Evolutionary conservation across 2,113 vertebrate species (phyloP), one percentile per base, ranked within the genome.

Genomic region (Esox niger): DNA sequence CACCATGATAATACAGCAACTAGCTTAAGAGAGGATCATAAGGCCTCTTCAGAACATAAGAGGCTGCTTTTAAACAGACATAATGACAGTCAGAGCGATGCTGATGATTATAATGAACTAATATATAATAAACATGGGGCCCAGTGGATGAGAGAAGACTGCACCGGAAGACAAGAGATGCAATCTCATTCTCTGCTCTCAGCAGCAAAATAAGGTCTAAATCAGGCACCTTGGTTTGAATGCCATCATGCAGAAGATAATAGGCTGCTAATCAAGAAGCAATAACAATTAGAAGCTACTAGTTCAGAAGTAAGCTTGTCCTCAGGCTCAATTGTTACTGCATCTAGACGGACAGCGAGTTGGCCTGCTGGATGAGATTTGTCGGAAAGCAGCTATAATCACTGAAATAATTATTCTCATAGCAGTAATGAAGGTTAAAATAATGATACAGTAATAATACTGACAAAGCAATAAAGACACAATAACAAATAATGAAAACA

Each of bases 161-260:
- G 68, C 64, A 68, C 52, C 21, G 46, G 62, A 57, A 62, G 27
- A 25, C 23, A 29, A 29, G 56, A 30, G 25, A 30, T 26, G 56
- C 25, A 17, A 20, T 58, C 3, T 58, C 4, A 4, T 58, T 27
- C 27, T 58, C 27, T 13, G 13, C 56, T 60, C 20, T 32, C 84
- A 60, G 82, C 81, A 66, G 77, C 79, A 80, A 86, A 87, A 88
- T 86, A 78, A 85, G 81, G 85, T 83, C 85, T 84, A 85, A 88
- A 89, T 88, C 85, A 79, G 58, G 82, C 84, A 71, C 82, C 87
- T 86, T 66, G 21, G 21, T 30, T 33, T 15, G 17, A 20, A 26
- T 13, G 79, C 73, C 69, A 79, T 69, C 83, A 84, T 69, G 76
- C 73, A 25, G 76, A 86, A 84, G 76, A 79, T 21, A 49, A 49